Base-by-base conservation (phyloP, 2,113 vertebrate genomes). In the Oryzias woworae region DNA sequence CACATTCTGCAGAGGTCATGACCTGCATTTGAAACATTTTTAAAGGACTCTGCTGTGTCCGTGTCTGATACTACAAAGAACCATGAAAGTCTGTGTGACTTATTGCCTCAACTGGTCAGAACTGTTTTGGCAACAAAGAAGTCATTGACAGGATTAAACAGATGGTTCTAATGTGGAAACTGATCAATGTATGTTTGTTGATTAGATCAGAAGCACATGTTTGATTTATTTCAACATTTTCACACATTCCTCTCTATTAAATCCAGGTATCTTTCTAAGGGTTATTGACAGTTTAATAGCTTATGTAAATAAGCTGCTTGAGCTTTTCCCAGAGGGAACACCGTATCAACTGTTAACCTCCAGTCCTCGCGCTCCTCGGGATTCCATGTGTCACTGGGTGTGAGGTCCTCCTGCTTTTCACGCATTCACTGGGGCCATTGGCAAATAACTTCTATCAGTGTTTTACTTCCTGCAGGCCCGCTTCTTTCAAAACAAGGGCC, bases 231-330 rank as follows among this genome's bases (percentile, higher is more conserved):
- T 63, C 26, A 17, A 36, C 36, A 67, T 71, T 45, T 79, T 77
- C 59, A 80, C 72, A 78, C 82, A 85, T 84, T 78, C 71, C 73
- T 2, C 3, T 52, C 73, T 79, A 84, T 85, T 56, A 62, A 66
- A 63, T 53, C 28, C 77, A 80, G 75, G 14, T 60, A 81, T 71
- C 58, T 20, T 22, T 57, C 1, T 7, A 61, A 14, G 22, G 55
- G 76, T 78, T 73, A 82, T 57, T 70, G 73, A 80, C 66, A 57
- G 52, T 74, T 80, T 81, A 64, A 81, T 58, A 67, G 59, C 15
- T 52, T 45, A 64, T 65, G 49, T 62, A 14, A 60, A 63, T 49
- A 23, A 62, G 26, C 62, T 58, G 69, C 52, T 73, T 62, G 26
- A 28, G 13, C 49, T 43, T 26, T 74, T 59, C 74, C 69, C 55